Percentiles rank a stretch among this genome's conserved stretches.
These are phyloP conservation scores for Drosophila cyrtoloma DNA, from an alignment of 2,888 invertebrate genomes.

Conservation along the genomic window DNA sequence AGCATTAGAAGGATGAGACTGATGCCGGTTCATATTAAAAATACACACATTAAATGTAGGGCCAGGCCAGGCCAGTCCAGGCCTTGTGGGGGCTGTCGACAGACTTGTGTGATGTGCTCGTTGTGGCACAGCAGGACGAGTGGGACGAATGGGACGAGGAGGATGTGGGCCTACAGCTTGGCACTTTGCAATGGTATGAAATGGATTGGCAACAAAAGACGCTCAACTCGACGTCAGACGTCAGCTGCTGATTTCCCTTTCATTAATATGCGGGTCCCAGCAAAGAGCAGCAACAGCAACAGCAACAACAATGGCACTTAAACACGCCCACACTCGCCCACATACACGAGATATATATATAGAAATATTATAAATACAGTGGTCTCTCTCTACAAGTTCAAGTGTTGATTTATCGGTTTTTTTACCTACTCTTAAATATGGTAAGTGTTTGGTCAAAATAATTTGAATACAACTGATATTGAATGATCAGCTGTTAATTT, in stretches of 20 bases:
- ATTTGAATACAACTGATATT: too few relatives aligned
- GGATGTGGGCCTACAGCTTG: not conserved
- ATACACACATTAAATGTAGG: conserved; percentile 33
- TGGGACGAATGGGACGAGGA: not conserved
- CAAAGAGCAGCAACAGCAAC: conserved; percentile 42
- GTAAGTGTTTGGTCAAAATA: too few relatives aligned
- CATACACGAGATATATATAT: not conserved
- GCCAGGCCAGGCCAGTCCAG: not conserved
- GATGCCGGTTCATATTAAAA: conserved; percentile 74
- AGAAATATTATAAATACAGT: conserved; percentile 1
- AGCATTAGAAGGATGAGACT: conserved; percentile 6
- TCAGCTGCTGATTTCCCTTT: conserved; percentile 70
- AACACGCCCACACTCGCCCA: conserved; percentile 33
- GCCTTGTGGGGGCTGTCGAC: conserved; percentile 19
- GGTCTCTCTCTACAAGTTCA: not conserved
- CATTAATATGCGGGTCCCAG: conserved; percentile 67
- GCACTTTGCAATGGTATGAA: conserved; percentile 12
- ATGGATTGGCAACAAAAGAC: conserved; percentile 57
- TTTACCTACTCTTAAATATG: not conserved
- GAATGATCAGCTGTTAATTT: too few relatives aligned
- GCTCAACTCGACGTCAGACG: conserved; percentile 29
- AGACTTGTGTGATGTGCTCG: conserved; percentile 20
- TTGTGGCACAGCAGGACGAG: not conserved
- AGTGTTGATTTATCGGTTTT: not conserved
- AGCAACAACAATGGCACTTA: conserved; percentile 35